phyloP scores from a whole-genome alignment of 1,140 invertebrate genomes.

The Leucophenga varia region DNA sequence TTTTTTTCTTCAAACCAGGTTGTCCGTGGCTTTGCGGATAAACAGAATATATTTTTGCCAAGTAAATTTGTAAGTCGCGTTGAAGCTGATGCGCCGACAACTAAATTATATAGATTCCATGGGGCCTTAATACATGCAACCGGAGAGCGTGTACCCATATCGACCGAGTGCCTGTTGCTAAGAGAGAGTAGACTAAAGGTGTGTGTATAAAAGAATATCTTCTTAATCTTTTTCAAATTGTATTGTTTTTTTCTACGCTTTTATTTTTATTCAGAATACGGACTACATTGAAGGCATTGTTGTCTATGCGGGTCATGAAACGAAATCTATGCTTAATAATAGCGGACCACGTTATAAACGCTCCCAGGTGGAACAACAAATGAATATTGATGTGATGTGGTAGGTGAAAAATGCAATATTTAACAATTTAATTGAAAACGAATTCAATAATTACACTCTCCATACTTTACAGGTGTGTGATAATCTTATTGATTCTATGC shows the following conservation, averaged over 20 bases:
- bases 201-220: conserved; percentile 53
- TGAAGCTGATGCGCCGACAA: conserved; percentile 91
- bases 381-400: conserved; percentile 96
- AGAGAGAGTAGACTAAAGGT: conserved; percentile 94
- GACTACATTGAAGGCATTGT: conserved; percentile 93
- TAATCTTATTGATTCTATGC: conserved; percentile 88
- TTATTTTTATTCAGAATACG: conserved; percentile 49
- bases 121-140: conserved; percentile 84
- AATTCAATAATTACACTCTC: neutral
- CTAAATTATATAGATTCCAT: conserved; percentile 93
- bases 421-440: conserved; percentile 1
- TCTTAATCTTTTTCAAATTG: neutral
- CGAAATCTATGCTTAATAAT: conserved; percentile 97
- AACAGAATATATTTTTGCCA: conserved; percentile 74
- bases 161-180: conserved; percentile 90
- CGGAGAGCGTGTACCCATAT: conserved; percentile 78
- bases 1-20: conserved; percentile 35
- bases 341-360: conserved; percentile 94
- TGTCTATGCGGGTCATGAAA: conserved; percentile 96
- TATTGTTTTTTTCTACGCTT: neutral
- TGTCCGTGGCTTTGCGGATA: conserved; percentile 59
- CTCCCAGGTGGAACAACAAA: conserved; percentile 86
- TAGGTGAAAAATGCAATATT: conserved; percentile 18
- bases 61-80: conserved; percentile 80
- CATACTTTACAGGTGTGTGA: conserved; percentile 68